Base-by-base conservation (phyloP, 2,113 vertebrate genomes). In the Arvicanthis niloticus region DNA sequence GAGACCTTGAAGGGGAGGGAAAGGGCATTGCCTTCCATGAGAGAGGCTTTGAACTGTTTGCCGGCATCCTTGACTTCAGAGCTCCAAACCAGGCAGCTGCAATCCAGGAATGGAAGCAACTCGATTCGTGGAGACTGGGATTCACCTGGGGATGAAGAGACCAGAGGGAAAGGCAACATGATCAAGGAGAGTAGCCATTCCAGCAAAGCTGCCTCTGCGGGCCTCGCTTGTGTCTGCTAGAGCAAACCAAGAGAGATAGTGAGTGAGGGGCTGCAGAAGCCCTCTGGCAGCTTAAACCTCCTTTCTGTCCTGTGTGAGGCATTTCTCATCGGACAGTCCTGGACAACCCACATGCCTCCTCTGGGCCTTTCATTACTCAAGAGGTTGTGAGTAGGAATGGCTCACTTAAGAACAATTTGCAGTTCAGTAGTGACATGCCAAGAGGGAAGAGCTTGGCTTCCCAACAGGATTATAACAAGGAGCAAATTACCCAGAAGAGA, bases 1-100 rank as follows among this genome's bases (percentile, higher is more conserved):
- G 94, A 98, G 96, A 94, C 97, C 96, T 87, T 67, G 78, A 82
- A 95, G 86, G 96, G 96, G 96, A 97, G 97, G 97, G 89, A 97
- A 97, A 97, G 94, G 97, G 94, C 96, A 94, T 93, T 24, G 31
- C 78, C 88, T 92, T 97, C 97, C 97, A 84, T 2, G 45, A 93
- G 92, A 78, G 86, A 94, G 92, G 80, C 96, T 97, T 96, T 97
- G 97, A 98, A 97, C 93, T 91, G 5, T 96, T 96, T 91, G 93
- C 95, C 68, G 75, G 93, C 3, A 24, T 95, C 97, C 75, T 90
- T 75, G 96, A 97, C 97, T 98, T 98, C 97, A 97, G 96, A 95
- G 95, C 81, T 94, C 94, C 81, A 84, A 93, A 70, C 88, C 94
- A 88, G 88, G 60, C 91, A 97, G 95, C 93, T 89, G 45, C 75